Evolutionary conservation across 2,797 vertebrate genomes (phyloP), one percentile per base, ranked within the genome.

Genomic region (Bradypodion pumilum): DNA sequence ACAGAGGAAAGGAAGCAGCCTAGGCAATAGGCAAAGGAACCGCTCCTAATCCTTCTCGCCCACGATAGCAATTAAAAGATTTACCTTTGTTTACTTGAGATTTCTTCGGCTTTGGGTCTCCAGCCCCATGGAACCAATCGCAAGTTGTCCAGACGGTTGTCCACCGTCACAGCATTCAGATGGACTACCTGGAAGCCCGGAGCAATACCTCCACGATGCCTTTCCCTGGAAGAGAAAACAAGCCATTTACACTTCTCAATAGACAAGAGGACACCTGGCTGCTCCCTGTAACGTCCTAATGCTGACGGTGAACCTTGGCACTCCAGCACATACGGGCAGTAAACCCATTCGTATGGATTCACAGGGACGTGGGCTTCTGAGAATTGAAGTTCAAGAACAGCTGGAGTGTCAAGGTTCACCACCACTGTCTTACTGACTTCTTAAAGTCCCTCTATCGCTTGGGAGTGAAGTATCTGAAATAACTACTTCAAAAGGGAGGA

Each of bases 71-170:
- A 5, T 1, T 62, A 78, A 25, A 44, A 29, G 63, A 49, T 35
- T 81, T 92, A 98, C 98, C 99, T 98, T 93, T 99, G 98, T 90
- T 99, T 99, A 95, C 98, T 98, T 12, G 99, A 98, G 81, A 98
- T 95, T 91, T 99, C 99, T 88, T 99, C 98, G 0, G 98, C 97
- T 92, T 97, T 98, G 81, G 98, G 98, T 88, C 97, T 97, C 98
- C 98, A 98, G 0, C 98, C 98, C 92, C 97, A 97, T 0, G 98
- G 98, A 82, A 99, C 98, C 25, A 99, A 95, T 88, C 98, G 97
- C 88, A 99, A 93, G 91, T 99, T 99, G 95, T 99, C 99, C 82
- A 99, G 95, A 79, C 98, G 96, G 93, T 99, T 99, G 95, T 99
- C 99, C 88, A 99, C 98, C 0, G 99, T 99, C 85, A 99, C 98